Conservation (phyloP, 1,140 invertebrate genomes). For the Gonatopus flavifemur region DNA sequence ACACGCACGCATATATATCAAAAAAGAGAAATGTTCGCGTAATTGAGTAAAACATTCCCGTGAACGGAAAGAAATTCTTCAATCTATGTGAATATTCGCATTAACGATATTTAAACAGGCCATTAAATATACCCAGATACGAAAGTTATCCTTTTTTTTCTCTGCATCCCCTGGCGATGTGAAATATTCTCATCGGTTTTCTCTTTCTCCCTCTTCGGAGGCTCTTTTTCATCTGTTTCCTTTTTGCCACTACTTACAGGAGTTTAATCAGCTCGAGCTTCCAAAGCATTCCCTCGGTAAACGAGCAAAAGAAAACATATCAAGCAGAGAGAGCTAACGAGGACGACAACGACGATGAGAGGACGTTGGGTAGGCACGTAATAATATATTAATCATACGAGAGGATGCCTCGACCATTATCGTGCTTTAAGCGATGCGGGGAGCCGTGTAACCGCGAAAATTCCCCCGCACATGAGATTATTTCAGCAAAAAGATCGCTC, state of each 20-base stretch:
- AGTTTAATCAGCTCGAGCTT: neutral
- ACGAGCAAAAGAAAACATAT: neutral
- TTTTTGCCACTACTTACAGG: conserved; percentile 6
- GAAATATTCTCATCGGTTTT: neutral
- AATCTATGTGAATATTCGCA: too few relatives aligned
- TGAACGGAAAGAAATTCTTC: too few relatives aligned
- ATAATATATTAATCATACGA: conserved; percentile 29
- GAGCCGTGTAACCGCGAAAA: conserved; percentile 24
- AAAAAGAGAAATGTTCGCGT: too few relatives aligned
- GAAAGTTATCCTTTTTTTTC: too few relatives aligned
- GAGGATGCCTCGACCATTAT: conserved; percentile 21
- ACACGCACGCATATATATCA: too few relatives aligned
- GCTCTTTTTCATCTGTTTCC: neutral
- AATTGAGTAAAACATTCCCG: too few relatives aligned
- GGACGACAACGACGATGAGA: conserved; percentile 10
- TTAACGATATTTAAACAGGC: too few relatives aligned
- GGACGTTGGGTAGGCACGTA: conserved; percentile 15
- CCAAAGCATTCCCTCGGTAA: neutral
- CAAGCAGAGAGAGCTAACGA: neutral
- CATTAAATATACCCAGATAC: too few relatives aligned
- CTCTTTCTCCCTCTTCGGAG: neutral
- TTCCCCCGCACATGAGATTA: conserved; percentile 29
- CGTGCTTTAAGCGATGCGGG: conserved; percentile 10
- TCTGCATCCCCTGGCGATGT: too few relatives aligned
- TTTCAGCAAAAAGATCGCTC: conserved; percentile 27